Conservation (phyloP, 2,888 invertebrate species). For the Hanleya hanleyi region DNA sequence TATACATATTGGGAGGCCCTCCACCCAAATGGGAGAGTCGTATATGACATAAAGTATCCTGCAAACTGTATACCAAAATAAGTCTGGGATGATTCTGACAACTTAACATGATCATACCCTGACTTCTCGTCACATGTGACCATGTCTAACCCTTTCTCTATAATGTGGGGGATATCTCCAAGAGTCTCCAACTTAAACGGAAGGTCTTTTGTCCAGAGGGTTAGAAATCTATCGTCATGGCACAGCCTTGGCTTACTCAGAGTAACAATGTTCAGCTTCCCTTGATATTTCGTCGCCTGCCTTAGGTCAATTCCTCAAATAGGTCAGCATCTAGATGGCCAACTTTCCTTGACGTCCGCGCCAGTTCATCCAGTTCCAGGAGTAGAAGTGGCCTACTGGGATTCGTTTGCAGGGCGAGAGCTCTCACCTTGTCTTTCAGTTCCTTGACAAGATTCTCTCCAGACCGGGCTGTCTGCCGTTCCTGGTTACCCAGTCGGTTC, state of each 20-base stretch:
- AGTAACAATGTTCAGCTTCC: no score
- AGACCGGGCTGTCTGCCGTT: no score
- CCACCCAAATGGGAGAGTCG: slow-evolving; percentile 13
- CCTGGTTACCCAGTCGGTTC: no score
- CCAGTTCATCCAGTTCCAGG: no score
- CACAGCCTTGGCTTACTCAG: slow-evolving; percentile 32
- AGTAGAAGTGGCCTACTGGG: no score
- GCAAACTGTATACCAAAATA: slow-evolving; percentile 31
- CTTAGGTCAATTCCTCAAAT: no score
- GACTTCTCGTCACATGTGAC: slow-evolving; percentile 10
- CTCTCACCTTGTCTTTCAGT: no score
- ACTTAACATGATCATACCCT: slow-evolving; percentile 30
- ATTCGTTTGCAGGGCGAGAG: no score
- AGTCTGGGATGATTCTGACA: background rate
- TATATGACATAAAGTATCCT: slow-evolving; percentile 17
- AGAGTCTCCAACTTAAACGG: slow-evolving; percentile 9
- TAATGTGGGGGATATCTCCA: slow-evolving; percentile 17
- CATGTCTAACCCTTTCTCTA: slow-evolving; percentile 15
- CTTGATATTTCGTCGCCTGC: no score
- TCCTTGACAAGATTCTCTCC: no score
- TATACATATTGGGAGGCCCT: slow-evolving; percentile 23
- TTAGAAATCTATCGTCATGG: slow-evolving; percentile 21
- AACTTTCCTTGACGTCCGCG: no score
- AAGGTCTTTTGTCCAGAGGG: slow-evolving; percentile 11
- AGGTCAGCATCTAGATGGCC: no score